Evolutionary conservation across 2,797 vertebrate genomes (phyloP), one percentile per base, ranked within the genome.

Genomic region (Peromyscus attwateri): DNA sequence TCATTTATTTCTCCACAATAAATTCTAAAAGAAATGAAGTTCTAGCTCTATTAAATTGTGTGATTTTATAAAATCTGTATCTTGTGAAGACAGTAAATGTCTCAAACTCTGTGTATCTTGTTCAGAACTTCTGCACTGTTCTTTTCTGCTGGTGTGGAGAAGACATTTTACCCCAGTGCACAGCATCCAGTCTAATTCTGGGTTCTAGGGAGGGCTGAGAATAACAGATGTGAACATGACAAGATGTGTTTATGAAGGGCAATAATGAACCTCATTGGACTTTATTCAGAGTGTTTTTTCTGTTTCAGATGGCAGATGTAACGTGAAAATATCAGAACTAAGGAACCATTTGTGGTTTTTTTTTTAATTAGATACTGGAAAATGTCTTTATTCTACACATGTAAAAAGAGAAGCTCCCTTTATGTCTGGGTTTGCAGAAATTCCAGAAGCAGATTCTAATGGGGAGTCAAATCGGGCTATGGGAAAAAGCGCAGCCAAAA

Each of bases 391-490:
- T 46, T 92, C 52, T 12, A 66, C 71, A 91, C 16, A 80, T 37
- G 3, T 91, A 31, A 93, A 93, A 91, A 90, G 37, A 85, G 75
- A 73, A 84, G 46, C 55, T 88, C 80, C n/a, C 49, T 94, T 87
- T 73, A 76, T 81, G 40, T 90, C 66, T 89, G 71, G 5, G 71
- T 89, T 81, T 95, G 43, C 52, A 75, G 87, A 96, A 90, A 93
- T 88, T 88, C 62, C 76, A 91, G 87, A 98, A 93, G 93, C 34
- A 27, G n/a, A 8, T 83, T n/a, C 70, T 71, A 95, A 87, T 40
- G 68, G 27, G 87, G 95, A 95, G 62, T 70, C 55, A 96, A 93
- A 83, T 37, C 89, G 62, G 12, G 25, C 23, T 16, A 4, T 3
- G 31, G 29, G 31, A 64, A 52, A 60, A 89, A 23, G 27, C 2